Evolutionary conservation across 2,113 vertebrate genomes (phyloP), one percentile per base, ranked within the genome.

Genomic region (Cepphus grylle): DNA sequence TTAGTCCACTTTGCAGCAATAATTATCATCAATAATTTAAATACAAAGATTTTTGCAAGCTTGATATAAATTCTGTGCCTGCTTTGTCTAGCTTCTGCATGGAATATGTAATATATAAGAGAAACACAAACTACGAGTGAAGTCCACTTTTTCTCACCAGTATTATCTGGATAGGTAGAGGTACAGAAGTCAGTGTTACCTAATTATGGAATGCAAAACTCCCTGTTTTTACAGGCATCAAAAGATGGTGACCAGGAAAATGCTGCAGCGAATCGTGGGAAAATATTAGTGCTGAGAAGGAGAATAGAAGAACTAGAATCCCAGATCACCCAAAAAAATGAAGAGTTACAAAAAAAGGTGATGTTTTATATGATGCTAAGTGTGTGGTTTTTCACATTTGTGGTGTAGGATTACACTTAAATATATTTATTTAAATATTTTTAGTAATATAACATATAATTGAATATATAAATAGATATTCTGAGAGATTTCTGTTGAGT

Each of bases 221-320:
- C 38, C 8, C 27, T 20, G 19, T 73, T 95, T 86, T 76, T 95
- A 19, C 74, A 98, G 93, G 49, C 97, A 74, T 98, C 96, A 7
- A 97, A 98, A 58, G 98, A 98, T 21, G 98, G 98, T 4, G 98
- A 98, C 36, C 97, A 98, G 32, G 98, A 99, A 34, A 98, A 98
- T 16, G 96, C 97, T 62, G 97, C 98, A 5, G 99, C 99, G 58
- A 99, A 96, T 79, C 97, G 99, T 71, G 99, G 98, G 5, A 99
- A 99, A 94, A 98, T 99, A 36, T 67, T 99, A 23, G 74, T 99
- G 47, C 97, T 99, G 50, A 99, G 98, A 96, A 99, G 98, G 97
- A 99, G 98, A 76, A 97, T 99, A 4, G 99, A 99, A 91, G 99
- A 99, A 42, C 96, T 99, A 8, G 99, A 99, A 86, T 97, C 98